Evolutionary conservation across 1,140 invertebrate genomes (phyloP).

Genomic region (Drosophila chauvacae): DNA sequence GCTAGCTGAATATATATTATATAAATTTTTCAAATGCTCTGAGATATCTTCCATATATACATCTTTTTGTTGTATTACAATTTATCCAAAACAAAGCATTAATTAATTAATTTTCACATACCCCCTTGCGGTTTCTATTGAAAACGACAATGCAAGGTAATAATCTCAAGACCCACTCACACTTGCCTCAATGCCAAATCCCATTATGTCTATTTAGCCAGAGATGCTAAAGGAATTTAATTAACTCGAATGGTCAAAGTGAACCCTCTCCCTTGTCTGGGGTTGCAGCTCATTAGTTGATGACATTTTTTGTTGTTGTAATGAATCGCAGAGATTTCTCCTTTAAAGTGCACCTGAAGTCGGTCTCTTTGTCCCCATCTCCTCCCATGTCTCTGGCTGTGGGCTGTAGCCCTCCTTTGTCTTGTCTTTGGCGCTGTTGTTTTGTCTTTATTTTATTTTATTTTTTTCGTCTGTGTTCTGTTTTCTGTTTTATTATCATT

Average conservation of each 20-base stretch:
- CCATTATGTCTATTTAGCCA: not conserved
- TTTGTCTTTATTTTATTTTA: not conserved
- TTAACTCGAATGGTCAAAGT: not conserved
- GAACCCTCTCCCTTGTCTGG: not conserved
- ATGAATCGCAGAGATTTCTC: constrained; percentile 4
- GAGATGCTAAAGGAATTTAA: not conserved
- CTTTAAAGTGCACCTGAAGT: constrained; percentile 44
- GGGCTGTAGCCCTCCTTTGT: constrained; percentile 8
- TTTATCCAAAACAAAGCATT: not conserved
- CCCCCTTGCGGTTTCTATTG: not conserved
- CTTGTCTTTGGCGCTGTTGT: not conserved
- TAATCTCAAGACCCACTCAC: not conserved
- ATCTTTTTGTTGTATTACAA: not conserved
- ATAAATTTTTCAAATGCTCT: not conserved
- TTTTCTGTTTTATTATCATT: constrained; percentile 24
- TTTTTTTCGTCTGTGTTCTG: constrained; percentile 4
- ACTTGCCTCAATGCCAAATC: not conserved
- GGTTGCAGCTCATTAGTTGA: constrained; percentile 20
- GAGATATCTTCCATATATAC: not conserved
- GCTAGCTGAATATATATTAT: not conserved
- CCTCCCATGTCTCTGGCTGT: not conserved
- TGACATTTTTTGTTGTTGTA: constrained; percentile 1
- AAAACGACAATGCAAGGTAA: not conserved
- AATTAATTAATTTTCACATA: not conserved
- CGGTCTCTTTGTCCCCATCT: not conserved